These are phyloP conservation scores for Pseudonaja textilis DNA, from an alignment of 2,113 vertebrate species.

Conservation along the genomic window DNA sequence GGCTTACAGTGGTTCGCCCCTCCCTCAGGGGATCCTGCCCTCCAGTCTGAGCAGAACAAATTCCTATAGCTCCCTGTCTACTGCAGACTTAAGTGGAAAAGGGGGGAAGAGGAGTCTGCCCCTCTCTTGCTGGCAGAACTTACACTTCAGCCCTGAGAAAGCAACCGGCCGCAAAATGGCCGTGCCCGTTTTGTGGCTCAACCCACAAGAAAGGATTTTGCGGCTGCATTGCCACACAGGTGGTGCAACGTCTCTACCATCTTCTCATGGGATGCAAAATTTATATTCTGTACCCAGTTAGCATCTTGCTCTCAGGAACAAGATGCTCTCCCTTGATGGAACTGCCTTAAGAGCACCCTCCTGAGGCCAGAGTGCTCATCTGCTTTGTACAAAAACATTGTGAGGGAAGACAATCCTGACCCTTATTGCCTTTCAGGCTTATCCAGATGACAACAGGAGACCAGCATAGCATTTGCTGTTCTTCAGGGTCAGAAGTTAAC, in stretches of 20 bases:
- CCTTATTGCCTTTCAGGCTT: background rate
- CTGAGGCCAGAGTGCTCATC: background rate
- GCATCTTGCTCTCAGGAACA: background rate
- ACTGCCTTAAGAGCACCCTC: background rate
- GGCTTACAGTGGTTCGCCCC: background rate
- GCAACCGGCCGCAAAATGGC: background rate
- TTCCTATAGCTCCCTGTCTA: background rate
- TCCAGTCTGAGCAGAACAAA: background rate
- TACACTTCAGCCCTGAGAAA: background rate
- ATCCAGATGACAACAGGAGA: background rate
- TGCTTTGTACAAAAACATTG: background rate
- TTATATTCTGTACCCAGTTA: background rate
- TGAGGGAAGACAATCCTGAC: background rate
- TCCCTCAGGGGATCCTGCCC: background rate
- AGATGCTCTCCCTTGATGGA: background rate
- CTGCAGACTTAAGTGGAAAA: background rate
- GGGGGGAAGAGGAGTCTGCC: background rate
- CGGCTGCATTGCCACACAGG: background rate
- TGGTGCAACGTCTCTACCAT: background rate
- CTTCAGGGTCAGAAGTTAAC: background rate
- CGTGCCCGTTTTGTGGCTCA: background rate
- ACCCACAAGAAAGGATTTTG: background rate
- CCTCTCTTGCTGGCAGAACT: background rate
- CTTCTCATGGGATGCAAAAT: background rate
- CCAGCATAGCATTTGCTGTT: background rate